Conservation (phyloP, 2,888 invertebrate genomes). For the Drosophila silvestris region DNA sequence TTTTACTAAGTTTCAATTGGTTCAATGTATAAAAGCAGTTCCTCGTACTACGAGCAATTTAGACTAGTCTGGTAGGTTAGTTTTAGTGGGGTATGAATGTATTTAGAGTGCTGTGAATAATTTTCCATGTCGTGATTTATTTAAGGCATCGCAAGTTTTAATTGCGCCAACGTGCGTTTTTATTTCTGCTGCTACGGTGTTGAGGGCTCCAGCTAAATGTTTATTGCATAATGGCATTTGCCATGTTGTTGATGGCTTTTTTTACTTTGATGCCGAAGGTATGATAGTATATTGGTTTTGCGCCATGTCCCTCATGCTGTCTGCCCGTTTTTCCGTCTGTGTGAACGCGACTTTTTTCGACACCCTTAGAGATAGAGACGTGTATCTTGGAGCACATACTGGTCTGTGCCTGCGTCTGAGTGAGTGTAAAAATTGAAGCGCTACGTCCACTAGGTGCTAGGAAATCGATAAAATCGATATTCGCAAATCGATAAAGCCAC, state of each 20-base stretch:
- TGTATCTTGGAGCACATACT: no score
- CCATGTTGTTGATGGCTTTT: slow-evolving; percentile 16
- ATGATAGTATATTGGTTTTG: no score
- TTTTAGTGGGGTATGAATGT: not conserved
- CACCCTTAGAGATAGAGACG: no score
- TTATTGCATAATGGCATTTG: slow-evolving; percentile 52
- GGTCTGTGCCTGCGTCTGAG: no score
- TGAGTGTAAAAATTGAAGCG: no score
- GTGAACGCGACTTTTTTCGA: no score
- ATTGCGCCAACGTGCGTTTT: slow-evolving; percentile 42
- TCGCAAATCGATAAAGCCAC: no score
- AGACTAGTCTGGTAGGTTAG: not conserved
- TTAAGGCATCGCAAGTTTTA: slow-evolving; percentile 53
- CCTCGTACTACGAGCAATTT: not conserved
- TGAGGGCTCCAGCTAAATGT: slow-evolving; percentile 38
- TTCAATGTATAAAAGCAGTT: not conserved
- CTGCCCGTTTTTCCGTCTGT: no score
- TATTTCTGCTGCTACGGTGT: slow-evolving; percentile 8
- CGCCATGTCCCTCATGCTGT: no score
- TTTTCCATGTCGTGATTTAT: slow-evolving; percentile 42
- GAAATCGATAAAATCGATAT: no score
- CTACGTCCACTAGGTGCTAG: no score
- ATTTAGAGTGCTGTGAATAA: slow-evolving; percentile 17
- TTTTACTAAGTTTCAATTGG: not conserved
- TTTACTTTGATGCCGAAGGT: no score